These are phyloP conservation scores for Corythoichthys intestinalis DNA, from an alignment of 2,113 vertebrate species.

Conservation along the genomic window DNA sequence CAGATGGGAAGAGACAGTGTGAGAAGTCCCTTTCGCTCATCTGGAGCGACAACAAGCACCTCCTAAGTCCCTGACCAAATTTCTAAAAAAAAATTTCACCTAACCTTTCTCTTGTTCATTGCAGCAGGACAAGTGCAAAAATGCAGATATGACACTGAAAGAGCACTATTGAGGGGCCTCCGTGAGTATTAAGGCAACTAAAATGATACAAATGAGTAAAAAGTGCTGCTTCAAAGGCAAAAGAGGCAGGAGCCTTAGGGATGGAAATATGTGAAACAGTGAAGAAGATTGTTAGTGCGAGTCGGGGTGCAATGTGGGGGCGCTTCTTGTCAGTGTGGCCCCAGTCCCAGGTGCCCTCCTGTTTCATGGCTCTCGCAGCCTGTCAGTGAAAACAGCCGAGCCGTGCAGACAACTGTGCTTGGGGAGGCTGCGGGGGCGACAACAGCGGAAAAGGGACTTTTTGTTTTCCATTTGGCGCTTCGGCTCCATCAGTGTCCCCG, in stretches of 20 bases:
- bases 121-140: conserved; percentile 36
- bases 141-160: conserved; percentile 52
- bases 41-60: conserved; percentile 58
- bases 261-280: conserved; percentile 57
- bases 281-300: conserved; percentile 52
- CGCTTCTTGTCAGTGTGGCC: conserved; percentile 65
- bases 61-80: conserved; percentile 74
- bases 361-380: conserved; percentile 67
- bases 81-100: conserved; percentile 49
- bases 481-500: conserved; percentile 44
- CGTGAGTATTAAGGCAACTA: conserved; percentile 41
- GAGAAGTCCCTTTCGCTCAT: conserved; percentile 33
- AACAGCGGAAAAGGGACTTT: conserved; percentile 38
- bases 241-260: conserved; percentile 39
- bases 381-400: conserved; percentile 70
- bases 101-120: conserved; percentile 51
- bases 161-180: conserved; percentile 54
- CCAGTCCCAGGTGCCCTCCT: conserved; percentile 64
- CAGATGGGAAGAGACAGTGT: conserved; percentile 13
- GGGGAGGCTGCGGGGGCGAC: conserved; percentile 68
- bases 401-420: conserved; percentile 67
- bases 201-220: conserved; percentile 15
- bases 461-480: conserved; percentile 45
- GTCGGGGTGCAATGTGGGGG: conserved; percentile 55
- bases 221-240: conserved; percentile 27